phyloP scores from a whole-genome alignment of 2,888 invertebrate genomes.

The Eristalinus sepulchralis region DNA sequence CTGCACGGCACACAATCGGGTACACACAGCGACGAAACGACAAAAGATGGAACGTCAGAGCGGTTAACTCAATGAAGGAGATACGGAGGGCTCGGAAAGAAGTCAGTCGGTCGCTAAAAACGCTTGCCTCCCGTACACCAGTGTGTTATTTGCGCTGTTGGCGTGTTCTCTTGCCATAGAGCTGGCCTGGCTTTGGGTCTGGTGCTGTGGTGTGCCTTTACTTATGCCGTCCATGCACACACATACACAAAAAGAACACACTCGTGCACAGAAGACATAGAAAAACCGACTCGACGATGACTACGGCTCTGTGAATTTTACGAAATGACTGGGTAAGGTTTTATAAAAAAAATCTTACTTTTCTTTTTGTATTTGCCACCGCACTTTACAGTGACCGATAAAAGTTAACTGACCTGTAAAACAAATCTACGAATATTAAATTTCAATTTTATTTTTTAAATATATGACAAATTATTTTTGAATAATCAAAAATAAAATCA shows the following conservation, averaged over 20 bases:
- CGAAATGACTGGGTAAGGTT: conserved; percentile 64
- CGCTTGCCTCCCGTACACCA: conserved; percentile 78
- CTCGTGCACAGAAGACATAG: conserved; percentile 46
- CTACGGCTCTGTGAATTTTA: conserved; percentile 60
- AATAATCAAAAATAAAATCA: no score
- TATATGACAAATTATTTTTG: neutral
- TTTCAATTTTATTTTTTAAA: no score
- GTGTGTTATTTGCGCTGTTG: conserved; percentile 75
- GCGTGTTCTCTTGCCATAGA: conserved; percentile 74
- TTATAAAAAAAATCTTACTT: conserved; percentile 2
- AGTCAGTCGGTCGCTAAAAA: conserved; percentile 77
- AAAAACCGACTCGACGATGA: conserved; percentile 64
- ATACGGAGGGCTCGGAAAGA: conserved; percentile 30
- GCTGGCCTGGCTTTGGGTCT: conserved; percentile 3
- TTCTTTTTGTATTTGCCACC: neutral
- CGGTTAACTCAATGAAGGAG: conserved; percentile 7
- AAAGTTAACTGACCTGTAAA: neutral
- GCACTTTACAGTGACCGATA: neutral
- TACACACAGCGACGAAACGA: conserved; percentile 36
- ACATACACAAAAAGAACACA: neutral
- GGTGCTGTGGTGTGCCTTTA: conserved; percentile 14
- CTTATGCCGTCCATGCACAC: conserved; percentile 39
- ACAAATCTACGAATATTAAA: no score
- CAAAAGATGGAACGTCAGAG: conserved; percentile 10
- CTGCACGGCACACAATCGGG: conserved; percentile 46